Base-by-base conservation (phyloP, 1,140 invertebrate genomes). In the Drosophila kohkoa region DNA sequence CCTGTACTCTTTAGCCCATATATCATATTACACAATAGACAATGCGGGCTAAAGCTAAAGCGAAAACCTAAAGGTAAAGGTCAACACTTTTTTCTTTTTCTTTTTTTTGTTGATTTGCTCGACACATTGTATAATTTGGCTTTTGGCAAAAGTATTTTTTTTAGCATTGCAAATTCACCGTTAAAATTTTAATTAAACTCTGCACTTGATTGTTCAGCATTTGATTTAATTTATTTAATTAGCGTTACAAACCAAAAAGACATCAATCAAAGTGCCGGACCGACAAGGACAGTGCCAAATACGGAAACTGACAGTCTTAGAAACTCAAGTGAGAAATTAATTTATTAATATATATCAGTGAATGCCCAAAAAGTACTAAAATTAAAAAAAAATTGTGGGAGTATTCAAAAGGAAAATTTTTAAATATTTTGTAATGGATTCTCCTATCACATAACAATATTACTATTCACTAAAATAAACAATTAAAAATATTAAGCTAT, bases 21-120 rank as follows among this genome's bases (percentile, higher is more conserved):
- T 57, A 75, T 63, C 49, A 54, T 65, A 76, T 77, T 81, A 73
- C 74, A 73, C 63, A 76, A 66, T 66, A 51, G 57, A 41, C 68
- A 71, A 32, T 28, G 2, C 41, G 25, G 64, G 46, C 30, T 32
- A 32, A 32, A 32, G 54, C 57, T 46, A 38, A 41, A 7, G 3
- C 6, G 20, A 13, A 52, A 49, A 20, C 38, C 28, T 52, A 35
- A 66, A 69, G 75, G 70, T 70, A 79, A 82, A 82, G 79, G 79
- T 82, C 80, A 77, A 51, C 46, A 62, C 54, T 49, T 55, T 15
- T 52, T 58, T 32, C 32, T 8, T 48, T 32, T 8, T 6, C 13
- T 51, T 51, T 6, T 20, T 51, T 51, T 51, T 5, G 25, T 52
- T 25, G 20, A 25, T 25, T 25, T 25, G 20, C 20, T 30, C 28